Percentiles rank a stretch among this genome's conserved stretches.
phyloP scores from a whole-genome alignment of 2,888 invertebrate species.

The Lepidochrysops patricia region DNA sequence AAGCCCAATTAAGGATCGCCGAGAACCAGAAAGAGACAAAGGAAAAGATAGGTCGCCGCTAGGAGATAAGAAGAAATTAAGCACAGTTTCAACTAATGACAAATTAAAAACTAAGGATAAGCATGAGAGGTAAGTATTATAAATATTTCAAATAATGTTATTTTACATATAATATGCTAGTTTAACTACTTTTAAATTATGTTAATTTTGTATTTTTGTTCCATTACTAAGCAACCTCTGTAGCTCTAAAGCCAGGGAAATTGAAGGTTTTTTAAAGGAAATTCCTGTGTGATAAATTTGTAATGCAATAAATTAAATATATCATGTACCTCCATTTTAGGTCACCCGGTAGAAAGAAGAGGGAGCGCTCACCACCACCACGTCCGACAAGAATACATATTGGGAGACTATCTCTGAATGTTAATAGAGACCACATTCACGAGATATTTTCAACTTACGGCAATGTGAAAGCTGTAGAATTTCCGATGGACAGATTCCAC shows the following conservation, averaged over 20 bases:
- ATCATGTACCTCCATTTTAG: slow-evolving; percentile 37
- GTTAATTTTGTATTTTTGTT: too few relatives aligned
- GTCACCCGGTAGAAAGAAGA: slow-evolving; percentile 78
- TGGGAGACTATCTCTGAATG: slow-evolving; percentile 92
- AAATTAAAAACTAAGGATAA: slow-evolving; percentile 62
- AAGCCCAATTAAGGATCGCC: slow-evolving; percentile 64
- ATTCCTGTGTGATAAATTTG: too few relatives aligned
- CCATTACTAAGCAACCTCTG: too few relatives aligned
- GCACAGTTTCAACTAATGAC: slow-evolving; percentile 46
- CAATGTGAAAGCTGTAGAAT: slow-evolving; percentile 89
- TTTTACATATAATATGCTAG: too few relatives aligned
- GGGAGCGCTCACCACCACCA: slow-evolving; percentile 91
- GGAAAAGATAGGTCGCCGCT: slow-evolving; percentile 59
- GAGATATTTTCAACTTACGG: slow-evolving; percentile 95
- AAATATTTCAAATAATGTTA: slow-evolving; percentile 5
- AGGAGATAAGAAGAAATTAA: slow-evolving; percentile 58
- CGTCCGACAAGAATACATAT: slow-evolving; percentile 95
- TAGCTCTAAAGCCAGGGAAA: too few relatives aligned
- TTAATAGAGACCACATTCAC: slow-evolving; percentile 89
- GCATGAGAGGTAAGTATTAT: slow-evolving; percentile 55
- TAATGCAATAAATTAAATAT: background rate
- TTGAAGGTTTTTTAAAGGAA: too few relatives aligned
- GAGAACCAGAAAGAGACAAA: slow-evolving; percentile 61
- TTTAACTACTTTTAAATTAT: too few relatives aligned
- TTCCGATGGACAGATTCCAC: slow-evolving; percentile 91